Evolutionary conservation across 2,113 vertebrate species (phyloP), one percentile per base, ranked within the genome.

Genomic region (Ariopsis seemanni): DNA sequence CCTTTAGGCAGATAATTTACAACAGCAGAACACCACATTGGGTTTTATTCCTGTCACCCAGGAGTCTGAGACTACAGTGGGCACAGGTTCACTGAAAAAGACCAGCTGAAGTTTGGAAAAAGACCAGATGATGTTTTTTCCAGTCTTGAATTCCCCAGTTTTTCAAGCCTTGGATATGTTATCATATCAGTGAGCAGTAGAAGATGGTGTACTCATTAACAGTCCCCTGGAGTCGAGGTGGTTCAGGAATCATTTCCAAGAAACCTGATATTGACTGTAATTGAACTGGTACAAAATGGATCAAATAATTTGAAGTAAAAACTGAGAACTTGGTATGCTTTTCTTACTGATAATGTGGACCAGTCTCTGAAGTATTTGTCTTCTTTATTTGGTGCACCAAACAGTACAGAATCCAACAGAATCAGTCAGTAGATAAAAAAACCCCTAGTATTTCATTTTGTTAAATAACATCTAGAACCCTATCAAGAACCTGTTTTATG

Each of bases 401-500:
- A 69, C 48, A 53, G 48, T 15, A 83, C 2, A 83, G 10, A 65
- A 52, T 63, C 34, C 34, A 25, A 11, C 9, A 77, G 17, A 22
- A 77, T 1, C 11, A 52, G n/a, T 3, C 22, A 55, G 63, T 0
- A 11, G 30, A 34, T 69, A 11, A 84, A 71, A 71, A 52, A 22
- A 1, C 3, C 42, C 42, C 10, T 53, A 71, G 63, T 20, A 67
- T 69, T 52, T 77, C 6, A 74, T 74, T 20, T 74, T 74, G 42
- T 11, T 52, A 50, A 52, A 69, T 52, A 69, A 67, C 48, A 50
- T 52, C 30, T 22, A n/a, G 34, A 74, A 20, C 20, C 12, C 34
- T 74, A 3, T 74, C 42, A 74, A 50, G 1, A 74, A 50, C 18
- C 34, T 84, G 91, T 84, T 85, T 69, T 27, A 27, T 80, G 88